phyloP scores from a whole-genome alignment of 2,888 invertebrate genomes.

The Globia sparganii region DNA sequence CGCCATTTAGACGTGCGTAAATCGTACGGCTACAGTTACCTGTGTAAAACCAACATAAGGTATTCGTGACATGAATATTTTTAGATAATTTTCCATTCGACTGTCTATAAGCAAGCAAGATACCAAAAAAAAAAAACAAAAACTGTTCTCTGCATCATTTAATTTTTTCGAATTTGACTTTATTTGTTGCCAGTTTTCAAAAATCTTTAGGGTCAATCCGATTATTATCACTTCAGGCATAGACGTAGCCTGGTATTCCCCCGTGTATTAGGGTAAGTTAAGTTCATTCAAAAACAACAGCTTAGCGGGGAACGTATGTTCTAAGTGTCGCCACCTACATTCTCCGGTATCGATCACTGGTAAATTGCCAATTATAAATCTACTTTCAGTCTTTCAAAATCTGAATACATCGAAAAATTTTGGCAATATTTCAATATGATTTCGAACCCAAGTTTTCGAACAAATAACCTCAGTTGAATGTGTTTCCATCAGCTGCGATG shows the following conservation, averaged over 20 bases:
- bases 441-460: neutral
- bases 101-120: no score
- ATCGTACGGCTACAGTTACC: no score
- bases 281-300: neutral
- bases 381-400: neutral
- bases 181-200: neutral
- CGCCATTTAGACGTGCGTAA: no score
- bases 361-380: neutral
- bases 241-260: neutral
- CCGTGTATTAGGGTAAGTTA: no score
- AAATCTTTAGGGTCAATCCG: neutral
- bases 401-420: neutral
- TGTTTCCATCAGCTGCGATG: neutral
- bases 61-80: constrained; percentile 25
- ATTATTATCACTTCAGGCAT: neutral
- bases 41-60: no score
- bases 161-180: neutral
- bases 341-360: neutral
- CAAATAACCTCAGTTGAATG: constrained; percentile 4
- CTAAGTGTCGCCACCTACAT: neutral
- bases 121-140: neutral
- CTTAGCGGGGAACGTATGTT: neutral
- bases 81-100: constrained; percentile 4
- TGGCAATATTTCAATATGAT: neutral
- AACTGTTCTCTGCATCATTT: neutral